These are phyloP conservation scores for Spisula subtruncata DNA, from an alignment of 2,888 invertebrate genomes.

Conservation along the genomic window DNA sequence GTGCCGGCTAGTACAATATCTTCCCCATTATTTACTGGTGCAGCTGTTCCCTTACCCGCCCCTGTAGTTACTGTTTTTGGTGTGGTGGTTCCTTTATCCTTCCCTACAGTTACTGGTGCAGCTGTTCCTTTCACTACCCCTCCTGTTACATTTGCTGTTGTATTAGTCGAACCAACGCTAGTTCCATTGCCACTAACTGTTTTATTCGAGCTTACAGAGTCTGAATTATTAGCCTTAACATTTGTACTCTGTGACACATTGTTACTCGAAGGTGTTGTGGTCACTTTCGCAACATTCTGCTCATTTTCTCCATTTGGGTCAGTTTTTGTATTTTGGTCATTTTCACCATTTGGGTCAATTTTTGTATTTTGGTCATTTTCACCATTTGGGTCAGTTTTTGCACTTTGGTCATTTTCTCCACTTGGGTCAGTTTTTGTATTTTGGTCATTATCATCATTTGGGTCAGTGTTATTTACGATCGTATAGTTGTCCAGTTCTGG, in stretches of 20 bases:
- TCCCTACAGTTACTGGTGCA: not conserved
- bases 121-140: slow-evolving; percentile 12
- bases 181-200: not conserved
- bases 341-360: not conserved
- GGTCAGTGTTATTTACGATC: not conserved
- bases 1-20: slow-evolving; percentile 32
- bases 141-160: not conserved
- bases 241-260: not conserved
- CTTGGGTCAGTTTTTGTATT: not conserved
- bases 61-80: not conserved
- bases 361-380: not conserved
- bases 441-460: not conserved
- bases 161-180: slow-evolving; percentile 3
- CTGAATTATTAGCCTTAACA: not conserved
- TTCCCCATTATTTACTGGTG: not conserved
- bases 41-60: slow-evolving; percentile 5
- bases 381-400: not conserved
- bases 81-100: slow-evolving; percentile 8
- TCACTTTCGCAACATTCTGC: not conserved
- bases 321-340: not conserved
- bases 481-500: slow-evolving; percentile 17
- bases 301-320: not conserved
- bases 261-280: not conserved
- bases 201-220: not conserved
- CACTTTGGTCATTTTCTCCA: not conserved